Percentiles rank a stretch among this genome's conserved stretches.
These are phyloP conservation scores for Mallotus villosus DNA, from an alignment of 2,797 vertebrate genomes.

Conservation along the genomic window DNA sequence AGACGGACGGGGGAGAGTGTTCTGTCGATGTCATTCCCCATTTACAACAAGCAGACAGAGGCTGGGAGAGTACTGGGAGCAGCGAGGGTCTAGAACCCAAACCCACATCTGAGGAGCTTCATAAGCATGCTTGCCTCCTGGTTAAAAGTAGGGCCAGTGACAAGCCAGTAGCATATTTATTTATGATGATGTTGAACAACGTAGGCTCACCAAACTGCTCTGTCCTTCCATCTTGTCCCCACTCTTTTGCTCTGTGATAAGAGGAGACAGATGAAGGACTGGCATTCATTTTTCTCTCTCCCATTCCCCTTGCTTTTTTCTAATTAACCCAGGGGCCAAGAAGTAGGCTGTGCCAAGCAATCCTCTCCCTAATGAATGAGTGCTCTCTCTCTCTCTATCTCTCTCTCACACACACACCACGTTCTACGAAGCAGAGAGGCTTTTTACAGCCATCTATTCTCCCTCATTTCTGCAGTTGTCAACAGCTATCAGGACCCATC, in stretches of 20 bases:
- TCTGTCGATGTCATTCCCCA: neutral
- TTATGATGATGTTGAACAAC: no score
- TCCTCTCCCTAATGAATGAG: conserved; percentile 45
- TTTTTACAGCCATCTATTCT: conserved; percentile 13
- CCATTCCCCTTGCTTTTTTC: conserved; percentile 17
- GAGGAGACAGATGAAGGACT: conserved; percentile 27
- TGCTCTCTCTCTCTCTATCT: conserved; percentile 39
- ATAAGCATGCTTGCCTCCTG: no score
- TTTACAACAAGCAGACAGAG: neutral
- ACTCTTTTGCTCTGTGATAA: conserved; percentile 27
- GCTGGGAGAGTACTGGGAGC: neutral
- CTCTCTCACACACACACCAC: conserved; percentile 6
- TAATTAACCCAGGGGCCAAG: conserved; percentile 64
- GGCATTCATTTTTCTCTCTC: conserved; percentile 8
- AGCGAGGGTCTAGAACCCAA: no score
- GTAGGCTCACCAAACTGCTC: neutral
- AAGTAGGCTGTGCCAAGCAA: conserved; percentile 17
- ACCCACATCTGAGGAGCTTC: no score
- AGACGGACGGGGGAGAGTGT: neutral
- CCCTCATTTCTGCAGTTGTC: conserved; percentile 46
- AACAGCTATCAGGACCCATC: conserved; percentile 53
- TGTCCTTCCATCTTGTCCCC: conserved; percentile 3
- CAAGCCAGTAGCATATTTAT: no score
- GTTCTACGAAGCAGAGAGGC: neutral
- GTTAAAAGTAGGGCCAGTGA: no score